phyloP scores from a whole-genome alignment of 2,113 vertebrate species.

The Paraplagusia blochii region DNA sequence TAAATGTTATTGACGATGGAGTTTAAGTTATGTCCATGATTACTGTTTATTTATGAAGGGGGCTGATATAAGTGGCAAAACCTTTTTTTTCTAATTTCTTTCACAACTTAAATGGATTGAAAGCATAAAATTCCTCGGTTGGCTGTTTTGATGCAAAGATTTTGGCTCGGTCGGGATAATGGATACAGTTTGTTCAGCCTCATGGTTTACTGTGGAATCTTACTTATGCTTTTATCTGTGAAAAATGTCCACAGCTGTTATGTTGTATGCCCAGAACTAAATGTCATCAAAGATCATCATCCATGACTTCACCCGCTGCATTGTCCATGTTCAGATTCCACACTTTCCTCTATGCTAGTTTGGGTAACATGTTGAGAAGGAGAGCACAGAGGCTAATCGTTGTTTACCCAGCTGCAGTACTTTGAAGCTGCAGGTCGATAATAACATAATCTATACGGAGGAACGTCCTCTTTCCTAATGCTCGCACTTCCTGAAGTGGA shows the following conservation, averaged over 20 bases:
- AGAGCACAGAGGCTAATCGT: conserved; percentile 58
- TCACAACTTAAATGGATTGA: too few relatives aligned
- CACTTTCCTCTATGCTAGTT: conserved; percentile 48
- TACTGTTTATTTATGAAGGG: too few relatives aligned
- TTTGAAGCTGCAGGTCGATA: conserved; percentile 68
- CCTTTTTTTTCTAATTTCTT: too few relatives aligned
- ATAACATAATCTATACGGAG: conserved; percentile 76
- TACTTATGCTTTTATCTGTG: too few relatives aligned
- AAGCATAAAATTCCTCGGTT: too few relatives aligned
- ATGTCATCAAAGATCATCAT: conserved; percentile 34
- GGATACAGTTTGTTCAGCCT: too few relatives aligned
- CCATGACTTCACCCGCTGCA: conserved; percentile 30
- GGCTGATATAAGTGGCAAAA: too few relatives aligned
- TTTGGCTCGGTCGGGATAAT: too few relatives aligned
- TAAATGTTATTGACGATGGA: too few relatives aligned
- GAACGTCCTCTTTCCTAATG: conserved; percentile 70
- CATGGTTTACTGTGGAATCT: conserved; percentile 45
- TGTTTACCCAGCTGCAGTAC: conserved; percentile 69
- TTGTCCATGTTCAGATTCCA: conserved; percentile 50
- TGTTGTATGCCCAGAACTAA: conserved; percentile 23
- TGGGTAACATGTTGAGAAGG: conserved; percentile 60
- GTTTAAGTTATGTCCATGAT: too few relatives aligned
- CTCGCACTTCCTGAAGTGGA: conserved; percentile 67
- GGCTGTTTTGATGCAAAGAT: too few relatives aligned
- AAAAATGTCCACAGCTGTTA: too few relatives aligned